phyloP scores from a whole-genome alignment of 2,888 invertebrate species.

The Erynnis tages region DNA sequence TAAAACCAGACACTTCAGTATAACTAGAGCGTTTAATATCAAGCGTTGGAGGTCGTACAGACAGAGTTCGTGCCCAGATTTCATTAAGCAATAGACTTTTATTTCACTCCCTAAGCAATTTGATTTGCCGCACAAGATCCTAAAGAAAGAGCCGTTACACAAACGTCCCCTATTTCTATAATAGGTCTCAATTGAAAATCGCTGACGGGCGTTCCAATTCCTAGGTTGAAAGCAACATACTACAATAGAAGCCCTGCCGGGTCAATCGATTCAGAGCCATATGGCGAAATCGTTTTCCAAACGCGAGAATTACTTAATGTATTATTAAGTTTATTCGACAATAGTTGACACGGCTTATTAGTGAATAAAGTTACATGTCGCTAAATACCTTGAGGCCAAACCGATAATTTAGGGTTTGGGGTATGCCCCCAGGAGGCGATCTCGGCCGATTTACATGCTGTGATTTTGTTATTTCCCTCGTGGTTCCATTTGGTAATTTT shows the following conservation, averaged over 20 bases:
- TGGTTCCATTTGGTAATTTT: conserved; percentile 49
- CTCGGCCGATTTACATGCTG: conserved; percentile 60
- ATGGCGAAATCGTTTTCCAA: conserved; percentile 51
- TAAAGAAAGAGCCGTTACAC: conserved; percentile 25
- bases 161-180: conserved; percentile 26
- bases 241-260: conserved; percentile 39
- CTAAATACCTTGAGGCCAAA: conserved; percentile 68
- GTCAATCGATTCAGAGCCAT: conserved; percentile 39
- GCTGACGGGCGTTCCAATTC: conserved; percentile 17
- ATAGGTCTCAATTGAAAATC: conserved; percentile 25
- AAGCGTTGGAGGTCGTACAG: no score
- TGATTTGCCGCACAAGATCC: neutral
- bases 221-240: conserved; percentile 27
- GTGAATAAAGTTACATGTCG: conserved; percentile 63
- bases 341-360: conserved; percentile 71
- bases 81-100: neutral
- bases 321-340: conserved; percentile 52
- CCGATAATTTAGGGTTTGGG: conserved; percentile 69
- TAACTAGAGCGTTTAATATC: no score
- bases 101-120: neutral
- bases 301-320: conserved; percentile 30
- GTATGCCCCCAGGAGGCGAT: conserved; percentile 55
- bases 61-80: neutral
- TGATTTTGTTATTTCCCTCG: conserved; percentile 47
- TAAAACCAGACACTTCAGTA: no score